Evolutionary conservation across 2,113 vertebrate species (phyloP).

Genomic region (Junco hyemalis): DNA sequence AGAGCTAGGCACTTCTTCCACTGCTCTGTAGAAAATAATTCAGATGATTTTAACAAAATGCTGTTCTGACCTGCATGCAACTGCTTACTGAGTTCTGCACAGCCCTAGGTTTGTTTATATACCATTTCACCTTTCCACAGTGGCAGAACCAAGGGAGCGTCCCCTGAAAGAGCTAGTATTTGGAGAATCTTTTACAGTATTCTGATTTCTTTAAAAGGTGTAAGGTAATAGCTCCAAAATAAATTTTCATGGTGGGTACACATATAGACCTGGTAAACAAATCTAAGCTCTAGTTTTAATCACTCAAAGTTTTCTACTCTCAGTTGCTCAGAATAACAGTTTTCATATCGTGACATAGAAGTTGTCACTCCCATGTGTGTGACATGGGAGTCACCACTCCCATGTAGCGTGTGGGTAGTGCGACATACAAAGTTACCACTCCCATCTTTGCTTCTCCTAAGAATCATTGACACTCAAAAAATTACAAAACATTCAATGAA

Average conservation of each 20-base stretch:
- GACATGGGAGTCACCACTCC: neutral
- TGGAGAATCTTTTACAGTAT: neutral
- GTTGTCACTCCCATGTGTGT: neutral
- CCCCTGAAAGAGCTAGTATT: neutral
- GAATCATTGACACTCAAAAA: neutral
- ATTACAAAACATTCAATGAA: neutral
- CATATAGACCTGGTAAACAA: neutral
- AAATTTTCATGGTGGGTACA: neutral
- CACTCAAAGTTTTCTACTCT: neutral
- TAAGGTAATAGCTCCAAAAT: neutral
- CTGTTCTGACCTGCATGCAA: neutral
- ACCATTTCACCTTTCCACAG: neutral
- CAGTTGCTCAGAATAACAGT: neutral
- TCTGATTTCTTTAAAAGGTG: neutral
- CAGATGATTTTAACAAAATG: neutral
- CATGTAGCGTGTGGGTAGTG: neutral
- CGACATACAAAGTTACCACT: neutral
- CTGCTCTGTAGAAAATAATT: neutral
- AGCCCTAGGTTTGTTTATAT: neutral
- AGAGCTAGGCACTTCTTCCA: neutral
- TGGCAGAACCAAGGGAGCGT: neutral
- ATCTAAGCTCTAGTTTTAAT: neutral
- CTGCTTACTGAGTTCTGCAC: neutral
- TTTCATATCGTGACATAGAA: neutral
- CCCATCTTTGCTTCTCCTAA: neutral